Evolutionary conservation across 1,140 invertebrate genomes (phyloP), one percentile per base, ranked within the genome.

Genomic region (Condylostylus longicornis): DNA sequence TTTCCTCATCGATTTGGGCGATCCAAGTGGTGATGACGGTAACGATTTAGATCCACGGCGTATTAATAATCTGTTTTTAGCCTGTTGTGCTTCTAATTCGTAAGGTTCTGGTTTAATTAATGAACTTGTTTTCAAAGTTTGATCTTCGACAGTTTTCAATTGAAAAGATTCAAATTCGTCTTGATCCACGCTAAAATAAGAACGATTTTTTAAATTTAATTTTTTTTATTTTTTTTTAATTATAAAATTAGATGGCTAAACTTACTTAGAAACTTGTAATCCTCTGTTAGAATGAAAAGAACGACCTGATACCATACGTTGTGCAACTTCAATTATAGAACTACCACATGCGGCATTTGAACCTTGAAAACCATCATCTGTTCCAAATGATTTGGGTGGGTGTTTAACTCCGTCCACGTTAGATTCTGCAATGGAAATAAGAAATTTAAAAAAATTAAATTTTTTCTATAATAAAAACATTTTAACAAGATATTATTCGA

Each of bases 261-360:
- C 30, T 38, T 17, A 38, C 37, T 33, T 32, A n/a, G 63, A 63
- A 31, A 65, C 53, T 1, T 61, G 63, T 47, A 62, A 62, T 12
- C 62, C 64, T 21, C 63, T 54, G 0, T 50, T 37, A 13, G 28
- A 37, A 2, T n/a, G n/a, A n/a, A 23, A 28, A 12, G 58, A 49
- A 13, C 14, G 48, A 36, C 54, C 64, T 9, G 70, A 68, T 53
- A 80, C 74, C 65, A 82, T 79, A 52, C 77, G 71, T 46, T 72
- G 71, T 0, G 78, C 79, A 31, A 82, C 75, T 48, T 70, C 68
- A 41, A 79, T 71, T 20, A 82, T 72, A 2, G 77, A 80, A 40
- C 66, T 73, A 34, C 77, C 77, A 42, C 77, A 79, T 19, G 72
- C 71, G 23, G 75, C 72, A 21, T 70, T 67, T 45, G 76, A 72